Evolutionary conservation across 2,888 invertebrate species (phyloP).

Genomic region (Ormia ochracea): DNA sequence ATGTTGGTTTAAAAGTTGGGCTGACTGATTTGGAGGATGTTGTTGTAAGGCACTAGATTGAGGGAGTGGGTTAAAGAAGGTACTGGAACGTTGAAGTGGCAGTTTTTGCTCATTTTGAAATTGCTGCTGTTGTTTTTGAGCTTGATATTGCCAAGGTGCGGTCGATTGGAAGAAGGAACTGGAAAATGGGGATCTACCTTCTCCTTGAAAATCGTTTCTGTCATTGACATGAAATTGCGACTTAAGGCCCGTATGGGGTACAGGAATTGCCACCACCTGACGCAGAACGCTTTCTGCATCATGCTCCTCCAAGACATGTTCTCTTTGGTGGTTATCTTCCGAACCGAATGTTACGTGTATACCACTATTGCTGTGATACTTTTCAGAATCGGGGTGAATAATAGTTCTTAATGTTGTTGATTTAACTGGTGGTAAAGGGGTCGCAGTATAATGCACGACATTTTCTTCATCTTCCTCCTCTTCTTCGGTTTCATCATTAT

Average conservation of each 20-base stretch:
- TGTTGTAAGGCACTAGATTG: conserved; percentile 57
- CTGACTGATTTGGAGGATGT: not conserved
- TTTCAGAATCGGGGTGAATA: conserved; percentile 91
- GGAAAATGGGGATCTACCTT: conserved; percentile 59
- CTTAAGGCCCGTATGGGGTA: conserved; percentile 19
- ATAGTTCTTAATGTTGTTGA: conserved; percentile 89
- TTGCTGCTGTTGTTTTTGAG: conserved; percentile 64
- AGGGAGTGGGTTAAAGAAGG: conserved; percentile 52
- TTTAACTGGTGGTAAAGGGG: conserved; percentile 79
- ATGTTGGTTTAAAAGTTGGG: conserved; percentile 19
- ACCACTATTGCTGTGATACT: conserved; percentile 87
- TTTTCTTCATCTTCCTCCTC: conserved; percentile 79
- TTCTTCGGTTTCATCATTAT: conserved; percentile 80
- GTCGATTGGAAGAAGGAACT: conserved; percentile 55
- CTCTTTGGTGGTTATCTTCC: conserved; percentile 77
- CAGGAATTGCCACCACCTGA: conserved; percentile 80
- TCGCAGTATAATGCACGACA: conserved; percentile 77
- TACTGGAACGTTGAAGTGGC: conserved; percentile 48
- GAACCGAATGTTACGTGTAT: conserved; percentile 90
- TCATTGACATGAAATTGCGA: conserved; percentile 29
- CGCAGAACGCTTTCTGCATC: conserved; percentile 82
- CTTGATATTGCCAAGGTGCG: conserved; percentile 52
- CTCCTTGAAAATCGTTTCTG: conserved; percentile 50
- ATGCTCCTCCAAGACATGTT: conserved; percentile 78
- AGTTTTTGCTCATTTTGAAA: conserved; percentile 56